A percentile compares a stretch with the other conserved stretches of the same genome.
Evolutionary conservation across 2,113 vertebrate species (phyloP).

Genomic region (Passer montanus): DNA sequence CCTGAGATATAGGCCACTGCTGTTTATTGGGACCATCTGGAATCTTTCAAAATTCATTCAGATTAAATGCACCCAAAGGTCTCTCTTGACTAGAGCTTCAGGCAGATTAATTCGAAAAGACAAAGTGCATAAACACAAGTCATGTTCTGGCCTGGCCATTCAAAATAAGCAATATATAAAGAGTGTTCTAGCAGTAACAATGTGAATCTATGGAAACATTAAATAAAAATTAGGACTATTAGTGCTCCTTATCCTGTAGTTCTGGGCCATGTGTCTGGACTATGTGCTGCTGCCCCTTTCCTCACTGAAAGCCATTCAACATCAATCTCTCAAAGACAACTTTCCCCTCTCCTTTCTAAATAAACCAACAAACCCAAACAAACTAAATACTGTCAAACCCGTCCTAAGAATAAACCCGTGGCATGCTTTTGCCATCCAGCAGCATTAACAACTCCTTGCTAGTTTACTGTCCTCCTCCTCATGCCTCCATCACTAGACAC

Average conservation of each 20-base stretch:
- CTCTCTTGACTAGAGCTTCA: not conserved
- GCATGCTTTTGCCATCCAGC: not conserved
- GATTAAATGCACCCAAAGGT: slow-evolving; percentile 26
- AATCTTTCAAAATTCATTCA: slow-evolving; percentile 5
- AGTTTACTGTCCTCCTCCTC: not conserved
- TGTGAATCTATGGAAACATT: not conserved
- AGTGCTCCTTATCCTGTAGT: not conserved
- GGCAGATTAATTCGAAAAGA: slow-evolving; percentile 39
- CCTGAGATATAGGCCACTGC: not conserved
- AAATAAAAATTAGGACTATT: not conserved
- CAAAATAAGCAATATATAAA: slow-evolving; percentile 7
- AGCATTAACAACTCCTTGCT: not conserved
- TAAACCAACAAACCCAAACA: not conserved
- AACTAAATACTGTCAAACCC: not conserved
- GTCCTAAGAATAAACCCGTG: not conserved
- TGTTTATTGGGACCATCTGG: slow-evolving; percentile 20
- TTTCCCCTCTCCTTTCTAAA: not conserved
- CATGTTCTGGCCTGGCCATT: not conserved
- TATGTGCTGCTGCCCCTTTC: not conserved
- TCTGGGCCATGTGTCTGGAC: not conserved
- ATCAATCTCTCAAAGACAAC: not conserved
- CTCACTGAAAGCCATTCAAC: not conserved
- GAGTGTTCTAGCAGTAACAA: not conserved
- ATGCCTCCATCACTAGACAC: rapidly evolving
- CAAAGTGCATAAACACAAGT: slow-evolving; percentile 23